Evolutionary conservation across 2,113 vertebrate genomes (phyloP).

Genomic region (Sorex araneus): DNA sequence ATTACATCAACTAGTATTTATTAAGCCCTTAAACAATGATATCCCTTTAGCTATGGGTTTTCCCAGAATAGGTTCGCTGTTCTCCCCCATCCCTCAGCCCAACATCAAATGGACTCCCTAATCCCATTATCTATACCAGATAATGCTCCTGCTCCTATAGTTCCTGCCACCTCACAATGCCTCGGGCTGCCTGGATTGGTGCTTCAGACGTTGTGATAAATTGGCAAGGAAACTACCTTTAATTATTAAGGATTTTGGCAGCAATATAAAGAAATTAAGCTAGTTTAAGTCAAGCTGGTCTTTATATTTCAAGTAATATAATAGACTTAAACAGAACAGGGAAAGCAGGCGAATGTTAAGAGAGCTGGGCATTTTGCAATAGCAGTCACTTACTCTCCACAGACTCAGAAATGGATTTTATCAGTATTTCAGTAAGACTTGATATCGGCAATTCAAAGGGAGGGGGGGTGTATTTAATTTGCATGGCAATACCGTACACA

Average conservation of each 20-base stretch:
- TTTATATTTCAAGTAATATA: constrained; percentile 35
- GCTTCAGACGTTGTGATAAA: not conserved
- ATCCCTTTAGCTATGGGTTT: not conserved
- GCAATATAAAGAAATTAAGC: not conserved
- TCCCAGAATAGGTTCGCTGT: not conserved
- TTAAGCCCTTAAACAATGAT: not conserved
- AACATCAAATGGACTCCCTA: not conserved
- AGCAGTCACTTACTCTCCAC: not conserved
- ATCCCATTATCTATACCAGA: not conserved
- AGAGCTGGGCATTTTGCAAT: not conserved
- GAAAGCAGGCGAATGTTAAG: not conserved
- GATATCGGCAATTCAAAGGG: not conserved
- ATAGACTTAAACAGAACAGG: not conserved
- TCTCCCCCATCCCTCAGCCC: not conserved
- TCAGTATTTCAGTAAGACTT: not conserved
- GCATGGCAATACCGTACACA: not conserved
- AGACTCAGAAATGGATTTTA: not conserved
- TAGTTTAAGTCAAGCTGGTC: not conserved
- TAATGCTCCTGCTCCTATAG: not conserved
- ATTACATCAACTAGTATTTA: not conserved
- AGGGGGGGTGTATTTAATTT: not conserved
- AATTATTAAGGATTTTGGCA: not conserved
- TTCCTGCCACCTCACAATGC: not conserved
- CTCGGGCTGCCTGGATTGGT: not conserved
- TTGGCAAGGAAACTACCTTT: not conserved